These are phyloP conservation scores for Lutjanus campechanus DNA, from an alignment of 2,797 vertebrate genomes.

Conservation along the genomic window DNA sequence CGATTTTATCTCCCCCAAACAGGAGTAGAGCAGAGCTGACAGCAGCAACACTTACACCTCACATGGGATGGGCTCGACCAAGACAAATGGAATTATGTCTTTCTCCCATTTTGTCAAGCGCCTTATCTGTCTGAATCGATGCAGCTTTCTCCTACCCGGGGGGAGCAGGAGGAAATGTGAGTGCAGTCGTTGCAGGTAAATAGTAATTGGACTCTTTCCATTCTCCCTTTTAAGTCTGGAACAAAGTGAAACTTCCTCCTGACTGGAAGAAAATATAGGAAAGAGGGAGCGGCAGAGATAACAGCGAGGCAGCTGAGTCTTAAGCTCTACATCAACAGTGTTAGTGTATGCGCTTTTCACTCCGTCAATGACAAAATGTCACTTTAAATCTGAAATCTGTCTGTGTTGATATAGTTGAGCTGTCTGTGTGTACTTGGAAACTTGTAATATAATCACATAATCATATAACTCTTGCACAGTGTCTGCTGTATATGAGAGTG, in stretches of 20 bases:
- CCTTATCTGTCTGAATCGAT: slow-evolving; percentile 80
- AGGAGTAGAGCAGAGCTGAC: slow-evolving; percentile 78
- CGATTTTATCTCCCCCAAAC: slow-evolving; percentile 81
- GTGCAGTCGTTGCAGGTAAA: slow-evolving; percentile 55
- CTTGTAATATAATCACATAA: slow-evolving; percentile 47
- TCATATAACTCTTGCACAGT: slow-evolving; percentile 15
- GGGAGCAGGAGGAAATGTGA: slow-evolving; percentile 44
- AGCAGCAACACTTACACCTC: slow-evolving; percentile 74
- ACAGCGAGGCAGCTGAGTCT: slow-evolving; percentile 51
- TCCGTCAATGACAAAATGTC: slow-evolving; percentile 69
- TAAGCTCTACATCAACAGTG: slow-evolving; percentile 65
- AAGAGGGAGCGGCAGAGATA: slow-evolving; percentile 49
- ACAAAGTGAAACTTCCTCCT: slow-evolving; percentile 60
- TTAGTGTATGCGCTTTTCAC: slow-evolving; percentile 34
- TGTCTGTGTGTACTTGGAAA: slow-evolving; percentile 42
- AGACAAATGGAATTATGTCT: slow-evolving; percentile 83
- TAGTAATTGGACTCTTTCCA: slow-evolving; percentile 67
- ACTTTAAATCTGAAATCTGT: slow-evolving; percentile 55
- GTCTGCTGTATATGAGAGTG: neutral
- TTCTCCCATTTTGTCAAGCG: slow-evolving; percentile 72
- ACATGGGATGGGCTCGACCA: slow-evolving; percentile 71
- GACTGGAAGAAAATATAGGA: slow-evolving; percentile 40
- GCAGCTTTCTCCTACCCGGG: slow-evolving; percentile 50
- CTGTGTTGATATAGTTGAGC: slow-evolving; percentile 54
- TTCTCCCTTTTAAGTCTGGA: slow-evolving; percentile 52